phyloP scores from a whole-genome alignment of 1,140 invertebrate species.

The Trichonephila inaurata region DNA sequence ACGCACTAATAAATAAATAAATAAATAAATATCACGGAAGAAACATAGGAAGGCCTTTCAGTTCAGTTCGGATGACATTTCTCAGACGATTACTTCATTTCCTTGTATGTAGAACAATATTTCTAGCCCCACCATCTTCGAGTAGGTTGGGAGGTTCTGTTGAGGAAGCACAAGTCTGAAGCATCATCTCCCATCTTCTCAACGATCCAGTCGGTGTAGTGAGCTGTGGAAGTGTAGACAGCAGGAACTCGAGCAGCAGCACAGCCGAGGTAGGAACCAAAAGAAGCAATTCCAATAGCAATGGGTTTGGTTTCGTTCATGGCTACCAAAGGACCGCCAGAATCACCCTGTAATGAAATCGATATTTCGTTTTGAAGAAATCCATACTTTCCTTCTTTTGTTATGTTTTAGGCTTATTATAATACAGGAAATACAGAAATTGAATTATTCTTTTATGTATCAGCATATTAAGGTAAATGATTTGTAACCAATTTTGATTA shows the following conservation, averaged over 20 bases:
- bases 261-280: constrained; percentile 82
- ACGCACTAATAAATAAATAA: neutral
- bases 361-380: too few relatives aligned
- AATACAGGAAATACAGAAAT: too few relatives aligned
- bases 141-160: constrained; percentile 49
- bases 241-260: constrained; percentile 94
- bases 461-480: too few relatives aligned
- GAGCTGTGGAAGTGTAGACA: constrained; percentile 89
- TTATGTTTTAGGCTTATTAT: too few relatives aligned
- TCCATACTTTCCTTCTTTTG: too few relatives aligned
- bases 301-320: constrained; percentile 64
- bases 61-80: neutral
- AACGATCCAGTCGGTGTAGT: constrained; percentile 89
- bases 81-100: neutral
- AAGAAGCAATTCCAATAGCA: constrained; percentile 75
- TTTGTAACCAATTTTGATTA: too few relatives aligned
- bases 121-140: constrained; percentile 64
- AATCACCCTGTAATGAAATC: constrained; percentile 76
- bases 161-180: constrained; percentile 56
- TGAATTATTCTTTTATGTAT: too few relatives aligned
- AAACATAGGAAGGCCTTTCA: neutral
- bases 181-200: constrained; percentile 75
- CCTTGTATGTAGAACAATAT: neutral
- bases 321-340: constrained; percentile 72
- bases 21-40: constrained; percentile 15